These are phyloP conservation scores for Athalia rosae DNA, from an alignment of 2,888 invertebrate species.

Conservation along the genomic window DNA sequence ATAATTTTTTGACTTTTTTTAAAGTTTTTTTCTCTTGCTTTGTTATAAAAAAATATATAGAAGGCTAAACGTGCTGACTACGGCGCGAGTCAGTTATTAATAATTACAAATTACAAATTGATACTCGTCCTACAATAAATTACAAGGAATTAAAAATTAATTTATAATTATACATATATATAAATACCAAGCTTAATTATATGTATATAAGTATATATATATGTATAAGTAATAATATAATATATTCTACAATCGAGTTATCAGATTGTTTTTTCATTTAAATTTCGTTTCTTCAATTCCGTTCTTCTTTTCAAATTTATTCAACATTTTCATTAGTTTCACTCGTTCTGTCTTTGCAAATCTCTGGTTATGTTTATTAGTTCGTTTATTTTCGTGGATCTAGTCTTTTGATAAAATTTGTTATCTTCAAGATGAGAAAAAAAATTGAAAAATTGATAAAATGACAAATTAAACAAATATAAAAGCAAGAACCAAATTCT, in stretches of 20 bases:
- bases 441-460: too few species aligned
- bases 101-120: constrained; percentile 32
- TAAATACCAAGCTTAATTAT: constrained; percentile 4
- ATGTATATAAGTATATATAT: neutral
- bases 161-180: constrained; percentile 2
- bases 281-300: neutral
- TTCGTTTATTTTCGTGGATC: too few species aligned
- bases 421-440: too few species aligned
- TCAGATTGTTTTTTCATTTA: constrained; percentile 35
- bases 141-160: constrained; percentile 21
- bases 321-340: neutral
- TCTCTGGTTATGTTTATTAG: too few species aligned
- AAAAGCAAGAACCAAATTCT: neutral
- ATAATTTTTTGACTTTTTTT: neutral
- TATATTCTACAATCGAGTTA: constrained; percentile 37
- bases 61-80: constrained; percentile 35
- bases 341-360: too few species aligned
- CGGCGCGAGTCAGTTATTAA: constrained; percentile 10
- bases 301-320: constrained; percentile 15
- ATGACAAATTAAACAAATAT: too few species aligned
- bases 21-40: neutral
- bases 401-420: too few species aligned
- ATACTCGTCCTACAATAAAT: constrained; percentile 26
- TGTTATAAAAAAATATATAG: constrained; percentile 38
- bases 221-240: neutral